phyloP scores from a whole-genome alignment of 2,888 invertebrate genomes.

The Mimachlamys varia region DNA sequence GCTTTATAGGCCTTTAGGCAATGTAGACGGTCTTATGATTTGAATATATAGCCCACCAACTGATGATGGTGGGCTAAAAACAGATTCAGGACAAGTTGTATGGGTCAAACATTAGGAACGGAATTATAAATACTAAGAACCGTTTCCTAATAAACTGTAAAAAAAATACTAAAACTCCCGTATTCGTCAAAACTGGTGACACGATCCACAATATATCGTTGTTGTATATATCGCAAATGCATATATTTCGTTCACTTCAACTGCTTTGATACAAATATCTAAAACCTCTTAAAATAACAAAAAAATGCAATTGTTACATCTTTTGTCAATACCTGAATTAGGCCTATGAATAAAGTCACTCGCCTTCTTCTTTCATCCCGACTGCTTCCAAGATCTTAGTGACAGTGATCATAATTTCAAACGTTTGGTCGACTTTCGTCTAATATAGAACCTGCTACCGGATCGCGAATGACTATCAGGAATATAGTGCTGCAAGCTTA shows the following conservation, averaged over 20 bases:
- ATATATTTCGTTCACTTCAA: not conserved
- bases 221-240: not conserved
- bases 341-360: not conserved
- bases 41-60: too few species aligned
- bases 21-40: too few species aligned
- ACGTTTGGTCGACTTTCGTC: not conserved
- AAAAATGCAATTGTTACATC: not conserved
- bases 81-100: too few species aligned
- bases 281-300: not conserved
- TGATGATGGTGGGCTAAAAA: too few species aligned
- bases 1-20: too few species aligned
- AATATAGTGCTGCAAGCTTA: not conserved
- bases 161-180: too few species aligned
- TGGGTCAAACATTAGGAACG: too few species aligned
- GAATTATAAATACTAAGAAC: too few species aligned
- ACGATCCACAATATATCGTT: not conserved
- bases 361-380: not conserved
- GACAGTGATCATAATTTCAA: not conserved
- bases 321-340: not conserved
- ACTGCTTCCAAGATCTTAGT: not conserved
- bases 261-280: not conserved
- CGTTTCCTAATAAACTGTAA: too few species aligned
- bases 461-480: not conserved
- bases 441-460: not conserved
- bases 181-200: not conserved